Percentiles rank a stretch among this genome's conserved stretches.
Conservation (phyloP, 2,888 invertebrate genomes). For the Germaria angustata region DNA sequence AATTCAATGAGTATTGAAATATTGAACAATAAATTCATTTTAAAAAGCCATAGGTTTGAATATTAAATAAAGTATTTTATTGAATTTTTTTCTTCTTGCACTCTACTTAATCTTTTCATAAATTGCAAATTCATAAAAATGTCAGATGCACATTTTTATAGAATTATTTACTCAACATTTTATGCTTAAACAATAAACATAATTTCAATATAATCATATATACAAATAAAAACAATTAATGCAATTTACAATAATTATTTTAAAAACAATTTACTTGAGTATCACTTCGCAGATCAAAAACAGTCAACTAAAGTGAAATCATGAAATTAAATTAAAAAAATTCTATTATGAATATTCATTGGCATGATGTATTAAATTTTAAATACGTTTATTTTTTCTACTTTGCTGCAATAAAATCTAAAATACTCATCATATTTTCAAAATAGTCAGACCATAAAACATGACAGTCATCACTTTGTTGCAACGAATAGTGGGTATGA, state of each 20-base stretch:
- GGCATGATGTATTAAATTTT: slow-evolving; percentile 6
- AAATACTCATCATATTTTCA: slow-evolving; percentile 17
- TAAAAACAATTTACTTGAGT: neutral
- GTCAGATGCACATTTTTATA: neutral
- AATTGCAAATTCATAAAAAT: neutral
- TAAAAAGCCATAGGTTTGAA: too few relatives aligned
- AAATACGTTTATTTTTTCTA: neutral
- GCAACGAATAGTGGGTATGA: slow-evolving; percentile 5
- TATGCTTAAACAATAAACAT: slow-evolving; percentile 14
- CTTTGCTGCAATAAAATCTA: neutral
- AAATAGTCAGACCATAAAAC: slow-evolving; percentile 48
- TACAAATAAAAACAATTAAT: too few relatives aligned
- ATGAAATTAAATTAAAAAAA: neutral
- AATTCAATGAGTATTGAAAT: too few relatives aligned
- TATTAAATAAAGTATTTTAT: too few relatives aligned
- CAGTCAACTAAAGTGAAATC: neutral
- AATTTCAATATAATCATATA: neutral
- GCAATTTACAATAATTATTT: too few relatives aligned
- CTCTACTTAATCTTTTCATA: too few relatives aligned
- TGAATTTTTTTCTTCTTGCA: too few relatives aligned
- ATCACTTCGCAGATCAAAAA: neutral
- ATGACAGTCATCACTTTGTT: slow-evolving; percentile 56
- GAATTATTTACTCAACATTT: neutral
- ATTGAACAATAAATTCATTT: too few relatives aligned
- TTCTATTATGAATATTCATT: slow-evolving; percentile 10